Base-by-base conservation (phyloP, 92 coral and sea anemone genomes). In the Palythoa grandiflora region DNA sequence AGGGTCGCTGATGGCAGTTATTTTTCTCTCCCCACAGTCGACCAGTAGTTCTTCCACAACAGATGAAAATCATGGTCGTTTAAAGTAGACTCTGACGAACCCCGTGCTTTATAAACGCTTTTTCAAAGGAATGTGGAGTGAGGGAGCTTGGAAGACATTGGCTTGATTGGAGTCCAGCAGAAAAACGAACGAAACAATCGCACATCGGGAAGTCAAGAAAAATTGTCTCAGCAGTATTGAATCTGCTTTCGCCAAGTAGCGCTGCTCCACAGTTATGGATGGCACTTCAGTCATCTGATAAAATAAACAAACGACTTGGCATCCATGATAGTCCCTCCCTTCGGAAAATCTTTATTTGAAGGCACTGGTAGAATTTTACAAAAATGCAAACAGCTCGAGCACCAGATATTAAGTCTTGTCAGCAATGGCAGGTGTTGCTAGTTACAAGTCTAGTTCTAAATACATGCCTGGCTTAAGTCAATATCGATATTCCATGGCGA, bases 381-480 rank as follows among this genome's bases (percentile, higher is more conserved):
- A 72, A 71, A 72, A 72, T 14, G 77, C 77, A 37, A 72, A 72
- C 77, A 72, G 52, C 77, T 72, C 52, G 77, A 39, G 50, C 77
- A 72, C 77, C 50, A 72, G 77, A 72, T 52, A 20, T 72, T 52
- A 72, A 39, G 77, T 72, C 50, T 72, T 72, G 77, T 72, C 77
- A 0, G 76, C 51, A 1, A 72, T 72, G 76, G 76, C 76, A 71
- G 51, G 76, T 37, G 76, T 72, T 72, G 76, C 76, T 51, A 38
- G 77, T 72, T 72, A 72, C 77, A 72, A 72, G 77, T 72, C 86
- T 10, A 63, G 37, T 44, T 40, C 71, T 47, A 37, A 36, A 20
- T 81, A 50, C 68, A 81, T 81, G 39, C 86, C 86, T 50, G 86
- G 74, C 15, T 9, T 81, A 63, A 81, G 73, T 50, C 71, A 35